These are phyloP conservation scores for Girardia tigrina DNA, from an alignment of 2,888 invertebrate species.

Conservation along the genomic window DNA sequence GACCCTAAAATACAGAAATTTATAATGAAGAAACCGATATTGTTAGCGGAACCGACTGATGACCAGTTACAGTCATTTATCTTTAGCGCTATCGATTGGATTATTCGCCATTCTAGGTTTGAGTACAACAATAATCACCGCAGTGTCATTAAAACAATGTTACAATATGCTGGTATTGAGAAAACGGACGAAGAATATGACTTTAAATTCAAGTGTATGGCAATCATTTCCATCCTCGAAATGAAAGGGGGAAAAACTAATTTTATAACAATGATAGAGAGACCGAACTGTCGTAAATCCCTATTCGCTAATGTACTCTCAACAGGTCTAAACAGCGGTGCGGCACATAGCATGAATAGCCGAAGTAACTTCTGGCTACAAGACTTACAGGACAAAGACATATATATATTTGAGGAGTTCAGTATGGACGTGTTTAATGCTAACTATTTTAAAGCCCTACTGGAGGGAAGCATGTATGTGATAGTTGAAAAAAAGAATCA, in stretches of 20 bases:
- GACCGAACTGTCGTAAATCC: background rate
- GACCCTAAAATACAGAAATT: no score
- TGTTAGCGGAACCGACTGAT: no score
- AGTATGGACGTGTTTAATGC: no score
- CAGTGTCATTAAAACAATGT: background rate
- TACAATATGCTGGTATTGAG: no score
- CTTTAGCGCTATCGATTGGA: background rate
- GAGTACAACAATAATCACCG: background rate
- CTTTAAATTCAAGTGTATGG: background rate
- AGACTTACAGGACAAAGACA: background rate
- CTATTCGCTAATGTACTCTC: background rate
- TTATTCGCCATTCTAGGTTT: background rate
- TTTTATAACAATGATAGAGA: background rate
- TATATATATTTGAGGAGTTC: no score
- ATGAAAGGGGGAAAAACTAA: background rate
- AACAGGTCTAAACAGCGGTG: background rate
- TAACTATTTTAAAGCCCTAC: no score
- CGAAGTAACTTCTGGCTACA: background rate
- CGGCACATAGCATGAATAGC: background rate
- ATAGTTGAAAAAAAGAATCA: background rate
- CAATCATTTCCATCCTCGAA: background rate
- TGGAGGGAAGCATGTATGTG: no score
- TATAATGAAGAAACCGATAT: no score
- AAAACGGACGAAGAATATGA: background rate
- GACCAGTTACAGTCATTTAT: no score